Base-by-base conservation (phyloP, 2,113 vertebrate species). In the Atrichornis clamosus region DNA sequence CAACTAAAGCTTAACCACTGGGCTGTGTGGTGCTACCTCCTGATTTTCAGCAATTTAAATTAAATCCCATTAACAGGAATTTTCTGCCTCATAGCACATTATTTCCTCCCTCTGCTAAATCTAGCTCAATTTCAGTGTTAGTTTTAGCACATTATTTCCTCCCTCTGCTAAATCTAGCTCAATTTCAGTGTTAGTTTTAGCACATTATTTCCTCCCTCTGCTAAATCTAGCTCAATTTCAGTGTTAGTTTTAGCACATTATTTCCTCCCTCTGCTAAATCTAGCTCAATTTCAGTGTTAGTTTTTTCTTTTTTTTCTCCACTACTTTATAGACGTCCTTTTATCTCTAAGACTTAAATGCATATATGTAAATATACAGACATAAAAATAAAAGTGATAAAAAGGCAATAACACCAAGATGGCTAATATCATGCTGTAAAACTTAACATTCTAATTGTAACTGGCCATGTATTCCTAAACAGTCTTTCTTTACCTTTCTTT, bases 401-500 rank as follows among this genome's bases (percentile, higher is more conserved):
- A 94, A 64, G 33, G n/a, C 11, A 90, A 1, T 16, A 76, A 20
- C 24, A 72, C 8, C 5, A 41, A 69, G 21, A 86, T 30, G 13
- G 24, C 11, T 18, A 17, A 73, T 60, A 68, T 0, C 2, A 83
- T 0, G 0, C 21, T 5, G 6, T 56, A 87, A 75, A 90, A 81
- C 28, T 33, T 44, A 77, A 84, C 8, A 20, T 53, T 49, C 32
- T 74, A 18, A 44, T 35, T 32, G 2, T 46, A 86, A 79, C 9
- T 84, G 28, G 4, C 6, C 11, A 52, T 3, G 4, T n/a, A 50
- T 4, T 67, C 26, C 16, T 52, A 24, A 80, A 32, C 9, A 55
- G 42, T 5, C 6, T 10, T 11, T 39, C 3, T 1, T 2, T 5
- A 10, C 13, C 8, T 46, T 56, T 41, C 2, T 18, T 37, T 35